phyloP scores from a whole-genome alignment of 2,888 invertebrate species.

The Parnassius mnemosyne region DNA sequence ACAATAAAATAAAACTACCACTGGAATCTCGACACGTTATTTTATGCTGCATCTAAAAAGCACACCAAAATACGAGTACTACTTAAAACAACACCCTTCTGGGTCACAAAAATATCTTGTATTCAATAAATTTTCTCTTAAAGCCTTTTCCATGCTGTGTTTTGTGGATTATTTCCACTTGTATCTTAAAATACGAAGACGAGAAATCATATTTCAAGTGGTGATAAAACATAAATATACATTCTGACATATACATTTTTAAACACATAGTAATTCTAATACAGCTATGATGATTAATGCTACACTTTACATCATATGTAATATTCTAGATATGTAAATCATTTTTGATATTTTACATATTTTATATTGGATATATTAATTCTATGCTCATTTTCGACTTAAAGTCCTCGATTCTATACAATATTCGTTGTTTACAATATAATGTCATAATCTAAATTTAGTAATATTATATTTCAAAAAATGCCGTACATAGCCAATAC shows the following conservation, averaged over 20 bases:
- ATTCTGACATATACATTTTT: too few relatives aligned
- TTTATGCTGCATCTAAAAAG: slow-evolving; percentile 13
- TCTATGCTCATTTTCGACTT: slow-evolving; percentile 6
- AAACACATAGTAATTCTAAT: not conserved
- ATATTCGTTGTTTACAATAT: slow-evolving; percentile 34
- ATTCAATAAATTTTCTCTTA: slow-evolving; percentile 53
- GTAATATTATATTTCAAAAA: not conserved
- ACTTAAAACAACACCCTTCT: slow-evolving; percentile 5
- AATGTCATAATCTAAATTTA: not conserved
- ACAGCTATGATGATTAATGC: not conserved
- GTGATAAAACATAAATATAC: too few relatives aligned
- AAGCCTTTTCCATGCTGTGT: slow-evolving; percentile 68
- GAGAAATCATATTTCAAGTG: not conserved
- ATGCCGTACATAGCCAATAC: slow-evolving; percentile 16
- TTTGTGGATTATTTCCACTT: slow-evolving; percentile 33
- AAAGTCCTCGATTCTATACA: slow-evolving; percentile 22
- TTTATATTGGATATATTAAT: slow-evolving; percentile 1
- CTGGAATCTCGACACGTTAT: too few relatives aligned
- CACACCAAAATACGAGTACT: slow-evolving; percentile 15
- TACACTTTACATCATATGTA: slow-evolving; percentile 2
- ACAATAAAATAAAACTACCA: too few relatives aligned
- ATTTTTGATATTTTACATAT: slow-evolving; percentile 2
- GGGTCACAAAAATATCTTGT: slow-evolving; percentile 29
- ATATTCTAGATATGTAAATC: slow-evolving; percentile 20
- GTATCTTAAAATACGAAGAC: slow-evolving; percentile 33